Evolutionary conservation across 1,140 invertebrate species (phyloP), one percentile per base, ranked within the genome.

Genomic region (Paralvinella palmiformis): DNA sequence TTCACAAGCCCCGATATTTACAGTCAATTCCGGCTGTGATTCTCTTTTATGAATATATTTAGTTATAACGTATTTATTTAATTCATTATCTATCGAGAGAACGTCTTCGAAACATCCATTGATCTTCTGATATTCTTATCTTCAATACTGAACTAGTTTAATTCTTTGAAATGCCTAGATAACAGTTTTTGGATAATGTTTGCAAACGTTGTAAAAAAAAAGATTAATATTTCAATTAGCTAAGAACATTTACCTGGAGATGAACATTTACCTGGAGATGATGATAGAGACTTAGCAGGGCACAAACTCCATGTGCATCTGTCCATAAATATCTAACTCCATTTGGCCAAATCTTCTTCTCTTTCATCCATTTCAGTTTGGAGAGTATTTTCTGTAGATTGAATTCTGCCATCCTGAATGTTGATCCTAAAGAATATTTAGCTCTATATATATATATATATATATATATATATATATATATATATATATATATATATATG

Each of bases 321-420:
- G 62, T 63, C 62, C 62, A 63, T 36, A 63, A 36, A 41, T 63
- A 63, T 10, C 62, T 32, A 29, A 37, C 15, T 37, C 52, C 52
- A 57, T 63, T 63, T 4, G 60, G 60, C 60, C 60, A 62, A 27
- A 62, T 62, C 32, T 62, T n/a, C 45, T 50, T 35, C 27, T 62
- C 22, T 29, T 50, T 48, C 60, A 62, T 62, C 60, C 60, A 62
- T 29, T 52, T n/a, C 44, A 62, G 29, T 50, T 62, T 62, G 44
- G 20, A 31, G 41, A 62, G 7, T n/a, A 48, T 27, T 62, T 62
- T 45, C 45, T 62, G 41, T 27, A 29, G 24, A 17, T 52, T 55
- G 3, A 20, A 37, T 7, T 27, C n/a, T 4, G 24, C 29, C 55
- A 57, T 57, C 3, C n/a, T n/a, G n/a, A n/a, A n/a, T n/a, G n/a